Base-by-base conservation (phyloP, 1,140 invertebrate genomes). In the Asobara japonica region DNA sequence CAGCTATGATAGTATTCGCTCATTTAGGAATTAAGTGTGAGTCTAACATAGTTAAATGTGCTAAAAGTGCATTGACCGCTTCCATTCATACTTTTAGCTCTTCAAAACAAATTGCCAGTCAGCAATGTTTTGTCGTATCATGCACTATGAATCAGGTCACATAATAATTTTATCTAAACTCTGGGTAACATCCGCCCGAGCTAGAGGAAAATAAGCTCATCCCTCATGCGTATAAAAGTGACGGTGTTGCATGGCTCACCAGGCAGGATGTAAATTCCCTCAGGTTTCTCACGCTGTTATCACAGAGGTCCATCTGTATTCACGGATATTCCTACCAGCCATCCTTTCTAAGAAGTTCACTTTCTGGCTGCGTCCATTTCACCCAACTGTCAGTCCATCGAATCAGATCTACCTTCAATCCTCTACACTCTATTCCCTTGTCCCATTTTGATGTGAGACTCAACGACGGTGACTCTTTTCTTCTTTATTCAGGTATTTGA, bases 221-320 rank as follows among this genome's bases (percentile, higher is more conserved):
- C 51, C 25, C 20, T 56, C 20, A 27, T 25, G 13, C n/a, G 51
- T 56, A 25, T 22, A 56, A 56, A 56, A 1, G 18, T 18, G 51
- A 56, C 20, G 18, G 20, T 56, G 22, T 27, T 56, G 20, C 20
- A 22, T 18, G 51, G 22, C 0, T 25, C 22, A 56, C 51, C 22
- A 56, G 25, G 22, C 51, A 56, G 51, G 51, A 56, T 56, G 22
- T 6, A 11, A 36, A 36, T 36, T 11, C 31, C 31, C 31, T 36
- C 11, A 27, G 51, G 51, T 56, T 27, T 56, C 51, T 56, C 51
- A 27, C 7, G 51, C 30, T 72, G 60, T 65, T 77, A 77, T 77
- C 76, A 60, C 60, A 61, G 18, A 36, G 56, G 76, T 75, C 76
- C 76, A 77, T 77, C 76, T 77, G 73, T 75, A 77, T 74, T 77